A percentile compares a stretch with the other conserved stretches of the same genome.
Evolutionary conservation across 2,797 vertebrate genomes (phyloP).

Genomic region (Acanthiza pusilla): DNA sequence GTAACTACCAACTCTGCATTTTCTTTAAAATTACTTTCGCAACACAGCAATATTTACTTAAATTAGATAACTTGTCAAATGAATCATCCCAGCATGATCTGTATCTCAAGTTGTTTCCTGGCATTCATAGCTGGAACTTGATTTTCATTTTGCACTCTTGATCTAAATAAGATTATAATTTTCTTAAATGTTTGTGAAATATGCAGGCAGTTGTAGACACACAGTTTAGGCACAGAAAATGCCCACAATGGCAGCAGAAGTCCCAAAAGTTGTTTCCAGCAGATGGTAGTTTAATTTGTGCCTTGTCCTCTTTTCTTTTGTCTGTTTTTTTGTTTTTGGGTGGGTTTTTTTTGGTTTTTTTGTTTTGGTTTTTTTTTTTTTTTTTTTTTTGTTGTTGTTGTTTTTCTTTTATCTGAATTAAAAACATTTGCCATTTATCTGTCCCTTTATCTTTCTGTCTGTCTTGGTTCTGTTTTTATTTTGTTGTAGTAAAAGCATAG

Average conservation of each 20-base stretch:
- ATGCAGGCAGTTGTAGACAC: not conserved
- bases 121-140: not conserved
- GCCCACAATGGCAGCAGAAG: not conserved
- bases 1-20: not conserved
- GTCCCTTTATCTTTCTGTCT: not conserved
- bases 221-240: not conserved
- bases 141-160: not conserved
- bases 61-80: constrained; percentile 27
- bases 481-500: not conserved
- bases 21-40: constrained; percentile 6
- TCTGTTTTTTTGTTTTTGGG: not conserved
- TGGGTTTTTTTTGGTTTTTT: not conserved
- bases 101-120: not conserved
- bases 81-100: constrained; percentile 19
- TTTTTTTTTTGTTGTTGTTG: not conserved
- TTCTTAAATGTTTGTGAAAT: not conserved
- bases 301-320: not conserved
- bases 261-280: not conserved
- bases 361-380: not conserved
- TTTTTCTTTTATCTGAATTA: not conserved
- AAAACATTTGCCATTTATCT: not conserved
- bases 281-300: not conserved
- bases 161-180: constrained; percentile 34
- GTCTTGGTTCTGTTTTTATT: not conserved
- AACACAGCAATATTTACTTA: constrained; percentile 33